Conservation (phyloP, 2,797 vertebrate genomes). For the Sebastes elongatus region DNA sequence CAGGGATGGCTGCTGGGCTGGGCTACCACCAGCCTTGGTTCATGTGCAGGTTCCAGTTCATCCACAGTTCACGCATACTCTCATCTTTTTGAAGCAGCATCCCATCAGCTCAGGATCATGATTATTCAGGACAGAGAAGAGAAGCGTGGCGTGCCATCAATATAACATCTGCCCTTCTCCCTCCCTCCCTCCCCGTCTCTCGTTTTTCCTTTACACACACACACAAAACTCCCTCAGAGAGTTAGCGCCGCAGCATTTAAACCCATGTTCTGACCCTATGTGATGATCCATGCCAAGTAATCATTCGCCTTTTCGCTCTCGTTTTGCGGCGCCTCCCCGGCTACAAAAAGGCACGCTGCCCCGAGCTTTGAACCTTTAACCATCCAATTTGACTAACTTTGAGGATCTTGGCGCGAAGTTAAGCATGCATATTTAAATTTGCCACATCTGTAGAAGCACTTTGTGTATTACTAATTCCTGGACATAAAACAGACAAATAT, state of each 20-base stretch:
- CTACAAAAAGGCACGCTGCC: constrained; percentile 36
- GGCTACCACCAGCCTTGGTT: constrained; percentile 65
- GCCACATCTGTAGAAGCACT: constrained; percentile 17
- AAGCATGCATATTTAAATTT: constrained; percentile 45
- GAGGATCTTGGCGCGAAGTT: constrained; percentile 34
- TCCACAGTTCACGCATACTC: constrained; percentile 73
- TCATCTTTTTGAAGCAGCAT: constrained; percentile 74
- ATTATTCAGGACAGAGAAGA: constrained; percentile 75
- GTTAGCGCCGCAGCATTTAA: constrained; percentile 53
- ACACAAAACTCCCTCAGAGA: constrained; percentile 45
- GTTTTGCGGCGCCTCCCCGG: constrained; percentile 28
- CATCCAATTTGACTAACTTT: constrained; percentile 53
- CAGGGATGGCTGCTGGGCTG: constrained; percentile 54
- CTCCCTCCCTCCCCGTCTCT: not conserved
- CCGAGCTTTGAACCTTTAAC: constrained; percentile 62
- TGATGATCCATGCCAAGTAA: constrained; percentile 61
- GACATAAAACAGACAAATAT: constrained; percentile 44
- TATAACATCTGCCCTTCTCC: constrained; percentile 66
- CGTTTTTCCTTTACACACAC: constrained; percentile 29
- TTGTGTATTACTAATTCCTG: constrained; percentile 38
- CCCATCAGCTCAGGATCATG: constrained; percentile 74
- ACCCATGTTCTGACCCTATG: constrained; percentile 63
- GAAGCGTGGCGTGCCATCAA: constrained; percentile 64
- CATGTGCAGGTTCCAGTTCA: constrained; percentile 79
- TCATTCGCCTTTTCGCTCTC: constrained; percentile 45